Conservation (phyloP, 2,888 invertebrate species). For the Ophion costatus region DNA sequence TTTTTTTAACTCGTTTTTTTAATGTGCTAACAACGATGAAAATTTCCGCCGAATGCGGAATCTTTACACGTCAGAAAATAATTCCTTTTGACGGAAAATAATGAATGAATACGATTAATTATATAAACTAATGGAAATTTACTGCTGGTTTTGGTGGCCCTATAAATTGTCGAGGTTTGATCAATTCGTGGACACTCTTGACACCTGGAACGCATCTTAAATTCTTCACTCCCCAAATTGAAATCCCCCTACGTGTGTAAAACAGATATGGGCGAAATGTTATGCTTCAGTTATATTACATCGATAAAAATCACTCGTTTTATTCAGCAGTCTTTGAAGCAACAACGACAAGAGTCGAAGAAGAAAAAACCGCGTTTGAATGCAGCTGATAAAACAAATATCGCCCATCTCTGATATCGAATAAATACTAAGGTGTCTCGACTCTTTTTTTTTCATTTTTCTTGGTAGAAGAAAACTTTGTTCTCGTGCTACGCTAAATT, state of each 20-base stretch:
- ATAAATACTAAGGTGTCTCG: background rate
- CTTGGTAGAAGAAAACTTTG: background rate
- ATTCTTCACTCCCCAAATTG: background rate
- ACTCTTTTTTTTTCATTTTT: background rate
- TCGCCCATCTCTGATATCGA: background rate
- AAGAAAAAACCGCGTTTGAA: background rate
- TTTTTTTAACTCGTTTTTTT: background rate
- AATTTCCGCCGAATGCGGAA: background rate
- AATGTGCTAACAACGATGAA: background rate
- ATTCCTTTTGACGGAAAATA: background rate
- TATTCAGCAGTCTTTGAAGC: background rate
- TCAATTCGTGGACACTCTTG: background rate
- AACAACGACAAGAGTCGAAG: background rate
- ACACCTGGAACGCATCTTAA: background rate
- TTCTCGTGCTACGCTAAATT: background rate
- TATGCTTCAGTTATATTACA: background rate
- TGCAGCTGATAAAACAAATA: background rate
- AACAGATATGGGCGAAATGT: slow-evolving; percentile 5
- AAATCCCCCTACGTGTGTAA: background rate
- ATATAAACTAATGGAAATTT: background rate
- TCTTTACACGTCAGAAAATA: background rate
- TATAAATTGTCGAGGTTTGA: background rate
- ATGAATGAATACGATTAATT: no score
- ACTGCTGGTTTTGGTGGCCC: background rate
- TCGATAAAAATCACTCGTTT: background rate